These are phyloP conservation scores for Metopolophium dirhodum DNA, from an alignment of 1,140 invertebrate genomes.

Conservation along the genomic window DNA sequence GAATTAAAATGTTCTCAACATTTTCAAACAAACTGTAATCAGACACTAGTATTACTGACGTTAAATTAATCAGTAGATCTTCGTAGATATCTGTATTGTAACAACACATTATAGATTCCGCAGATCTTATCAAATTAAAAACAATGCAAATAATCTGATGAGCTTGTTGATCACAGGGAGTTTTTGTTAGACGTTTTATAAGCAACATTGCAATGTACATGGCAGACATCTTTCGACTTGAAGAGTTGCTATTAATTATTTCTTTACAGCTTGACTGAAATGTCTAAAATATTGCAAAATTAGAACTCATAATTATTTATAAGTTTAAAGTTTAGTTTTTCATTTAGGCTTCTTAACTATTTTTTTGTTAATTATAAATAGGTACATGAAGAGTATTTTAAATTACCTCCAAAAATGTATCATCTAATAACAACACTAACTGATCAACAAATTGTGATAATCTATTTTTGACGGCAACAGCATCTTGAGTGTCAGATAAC, in stretches of 20 bases:
- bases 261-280: conserved; percentile 7
- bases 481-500: conserved; percentile 26
- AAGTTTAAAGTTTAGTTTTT: background rate
- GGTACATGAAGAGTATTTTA: background rate
- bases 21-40: background rate
- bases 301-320: background rate
- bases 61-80: background rate
- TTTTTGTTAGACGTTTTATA: background rate
- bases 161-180: background rate
- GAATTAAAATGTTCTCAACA: conserved; percentile 29
- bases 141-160: background rate
- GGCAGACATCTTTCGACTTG: background rate
- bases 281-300: background rate
- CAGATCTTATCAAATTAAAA: background rate
- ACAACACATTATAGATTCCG: conserved; percentile 3
- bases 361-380: background rate
- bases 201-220: conserved; percentile 13
- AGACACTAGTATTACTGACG: background rate
- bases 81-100: conserved; percentile 22
- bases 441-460: conserved; percentile 21
- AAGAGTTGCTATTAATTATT: background rate
- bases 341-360: background rate
- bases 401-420: conserved; percentile 10
- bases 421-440: conserved; percentile 32
- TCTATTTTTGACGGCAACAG: conserved; percentile 5